Conservation (phyloP, 1,140 invertebrate species). For the Papilio dardanus region DNA sequence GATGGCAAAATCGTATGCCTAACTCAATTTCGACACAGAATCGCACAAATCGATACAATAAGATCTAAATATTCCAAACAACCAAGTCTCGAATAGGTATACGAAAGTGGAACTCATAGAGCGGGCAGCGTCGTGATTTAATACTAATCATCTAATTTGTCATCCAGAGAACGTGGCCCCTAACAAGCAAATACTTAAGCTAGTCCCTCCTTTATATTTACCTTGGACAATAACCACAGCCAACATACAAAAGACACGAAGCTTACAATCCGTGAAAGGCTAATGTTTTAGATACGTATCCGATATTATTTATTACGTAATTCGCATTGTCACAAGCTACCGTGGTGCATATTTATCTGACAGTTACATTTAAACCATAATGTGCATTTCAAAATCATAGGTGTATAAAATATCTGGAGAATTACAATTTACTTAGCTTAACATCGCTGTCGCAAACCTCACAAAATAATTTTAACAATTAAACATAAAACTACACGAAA, state of each 20-base stretch:
- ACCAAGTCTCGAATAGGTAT: conserved; percentile 44
- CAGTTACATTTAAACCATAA: background rate
- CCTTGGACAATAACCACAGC: conserved; percentile 51
- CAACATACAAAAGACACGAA: conserved; percentile 56
- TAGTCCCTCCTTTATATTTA: conserved; percentile 44
- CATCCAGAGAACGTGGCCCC: conserved; percentile 55
- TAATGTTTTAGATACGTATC: conserved; percentile 45
- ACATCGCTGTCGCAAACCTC: no score
- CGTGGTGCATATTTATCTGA: conserved; percentile 11
- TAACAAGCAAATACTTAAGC: no score
- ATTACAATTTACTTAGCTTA: background rate
- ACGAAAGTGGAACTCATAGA: conserved; percentile 37
- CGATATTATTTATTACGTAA: conserved; percentile 25
- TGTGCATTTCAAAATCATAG: background rate
- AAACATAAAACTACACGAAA: no score
- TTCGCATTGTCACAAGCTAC: conserved; percentile 15
- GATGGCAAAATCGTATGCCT: background rate
- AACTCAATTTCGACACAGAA: background rate
- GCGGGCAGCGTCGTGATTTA: conserved; percentile 53
- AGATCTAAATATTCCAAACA: background rate
- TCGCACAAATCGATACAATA: background rate
- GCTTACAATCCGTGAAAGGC: conserved; percentile 58
- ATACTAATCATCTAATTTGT: conserved; percentile 72
- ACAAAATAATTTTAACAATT: no score
- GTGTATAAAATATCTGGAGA: background rate